Evolutionary conservation across 2,797 vertebrate genomes (phyloP), one percentile per base, ranked within the genome.

Genomic region (Petrocephalus schoutedeni): DNA sequence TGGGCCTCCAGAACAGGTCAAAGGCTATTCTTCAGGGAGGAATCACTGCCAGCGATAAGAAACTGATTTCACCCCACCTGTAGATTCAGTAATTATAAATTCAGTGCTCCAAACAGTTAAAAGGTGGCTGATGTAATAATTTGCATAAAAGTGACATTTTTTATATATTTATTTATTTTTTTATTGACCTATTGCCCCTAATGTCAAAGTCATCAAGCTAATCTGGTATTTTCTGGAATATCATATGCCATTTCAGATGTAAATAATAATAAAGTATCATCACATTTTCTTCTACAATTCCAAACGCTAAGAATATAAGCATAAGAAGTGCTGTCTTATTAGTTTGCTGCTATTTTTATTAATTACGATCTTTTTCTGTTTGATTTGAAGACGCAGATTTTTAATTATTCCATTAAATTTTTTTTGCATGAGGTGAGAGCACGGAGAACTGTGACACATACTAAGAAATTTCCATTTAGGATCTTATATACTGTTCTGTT

Each of bases 41-140:
- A 51, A 59, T 87, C 49, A 84, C 21, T 71, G 86, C 8, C 49
- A 83, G n/a, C 0, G 7, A 85, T 59, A 45, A 32, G 49, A 83
- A 77, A 57, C 58, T 51, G 82, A 85, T 86, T 32, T 77, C 83
- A 23, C 28, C 6, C 23, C 82, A 87, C 86, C 89, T 88, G 49
- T 87, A 80, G 82, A 85, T 88, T 87, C 58, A 87, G 19, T 84
- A 87, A 89, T 88, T 59, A 89, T 53, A 23, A 51, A 83, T 83
- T 21, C 71, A 87, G 36, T 14, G 53, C 32, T 45, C 41, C 56
- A 4, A 84, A 67, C 80, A 88, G 3, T 61, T 21, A 67, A 64
- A 61, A 85, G 49, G 23, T 88, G 87, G 80, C 58, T 54, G 57
- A 88, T 84, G 41, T 88, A 61, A 67, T 41, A 45, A 51, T 88